phyloP scores from a whole-genome alignment of 2,888 invertebrate genomes.

The Drosophila robusta region DNA sequence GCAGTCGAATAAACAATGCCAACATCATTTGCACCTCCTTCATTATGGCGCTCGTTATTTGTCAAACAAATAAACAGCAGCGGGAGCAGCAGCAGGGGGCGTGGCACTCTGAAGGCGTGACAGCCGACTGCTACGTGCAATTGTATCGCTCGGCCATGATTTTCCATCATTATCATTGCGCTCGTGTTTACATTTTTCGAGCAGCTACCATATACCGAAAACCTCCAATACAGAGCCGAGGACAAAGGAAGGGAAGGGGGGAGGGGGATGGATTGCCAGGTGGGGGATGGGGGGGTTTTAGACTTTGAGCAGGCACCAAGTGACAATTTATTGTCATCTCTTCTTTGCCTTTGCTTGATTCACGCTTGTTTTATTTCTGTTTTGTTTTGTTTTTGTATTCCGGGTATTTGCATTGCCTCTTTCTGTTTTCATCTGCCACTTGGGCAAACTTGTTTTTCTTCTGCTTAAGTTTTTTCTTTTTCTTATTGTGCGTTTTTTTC shows the following conservation, averaged over 20 bases:
- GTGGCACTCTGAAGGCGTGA: constrained; percentile 40
- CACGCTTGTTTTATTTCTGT: constrained; percentile 52
- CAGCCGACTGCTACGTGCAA: constrained; percentile 68
- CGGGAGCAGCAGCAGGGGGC: not conserved
- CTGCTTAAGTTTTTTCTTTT: constrained; percentile 26
- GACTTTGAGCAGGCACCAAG: constrained; percentile 39
- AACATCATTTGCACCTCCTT: constrained; percentile 82
- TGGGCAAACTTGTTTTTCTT: constrained; percentile 48
- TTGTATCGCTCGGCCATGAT: constrained; percentile 72
- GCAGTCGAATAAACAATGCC: constrained; percentile 82
- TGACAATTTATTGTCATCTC: constrained; percentile 81
- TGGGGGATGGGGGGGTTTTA: not conserved
- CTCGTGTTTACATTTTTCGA: constrained; percentile 75
- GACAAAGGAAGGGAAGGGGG: not conserved
- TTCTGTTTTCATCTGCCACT: constrained; percentile 47
- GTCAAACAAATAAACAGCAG: constrained; percentile 79
- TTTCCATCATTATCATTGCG: constrained; percentile 77
- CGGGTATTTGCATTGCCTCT: constrained; percentile 71
- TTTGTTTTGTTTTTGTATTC: constrained; percentile 54
- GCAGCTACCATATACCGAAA: constrained; percentile 31
- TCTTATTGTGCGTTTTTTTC: not conserved
- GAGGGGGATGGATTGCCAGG: not conserved
- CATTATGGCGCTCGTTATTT: constrained; percentile 81
- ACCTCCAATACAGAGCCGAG: constrained; percentile 28
- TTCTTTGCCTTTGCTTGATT: constrained; percentile 52